Evolutionary conservation across 2,797 vertebrate genomes (phyloP).

Genomic region (Tangara arthus): DNA sequence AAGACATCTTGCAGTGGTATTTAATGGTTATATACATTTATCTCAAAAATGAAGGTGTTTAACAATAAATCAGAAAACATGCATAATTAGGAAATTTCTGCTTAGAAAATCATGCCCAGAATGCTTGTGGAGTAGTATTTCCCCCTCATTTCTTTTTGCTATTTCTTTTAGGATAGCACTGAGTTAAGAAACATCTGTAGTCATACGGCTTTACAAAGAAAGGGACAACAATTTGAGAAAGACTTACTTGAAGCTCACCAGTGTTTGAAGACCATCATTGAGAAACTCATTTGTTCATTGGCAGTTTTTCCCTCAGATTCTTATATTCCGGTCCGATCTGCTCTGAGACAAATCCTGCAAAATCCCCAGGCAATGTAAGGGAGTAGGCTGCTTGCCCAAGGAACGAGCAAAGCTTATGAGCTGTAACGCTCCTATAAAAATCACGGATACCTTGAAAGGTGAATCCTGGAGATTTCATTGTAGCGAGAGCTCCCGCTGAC

Average conservation of each 20-base stretch:
- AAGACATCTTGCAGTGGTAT: neutral
- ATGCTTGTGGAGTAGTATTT: neutral
- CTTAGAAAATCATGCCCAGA: neutral
- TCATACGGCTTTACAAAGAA: constrained; percentile 64
- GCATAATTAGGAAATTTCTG: neutral
- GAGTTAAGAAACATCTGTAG: constrained; percentile 75
- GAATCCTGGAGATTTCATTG: constrained; percentile 7
- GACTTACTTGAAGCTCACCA: constrained; percentile 53
- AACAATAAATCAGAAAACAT: neutral
- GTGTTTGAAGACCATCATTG: constrained; percentile 63
- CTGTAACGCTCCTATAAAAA: neutral
- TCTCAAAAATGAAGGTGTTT: neutral
- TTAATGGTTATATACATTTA: neutral
- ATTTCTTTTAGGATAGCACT: constrained; percentile 54
- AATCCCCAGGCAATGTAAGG: constrained; percentile 57
- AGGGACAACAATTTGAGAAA: constrained; percentile 65
- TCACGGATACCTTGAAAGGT: neutral
- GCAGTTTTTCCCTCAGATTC: constrained; percentile 41
- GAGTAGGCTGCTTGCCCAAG: neutral
- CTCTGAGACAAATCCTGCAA: constrained; percentile 63
- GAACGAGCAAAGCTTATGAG: neutral
- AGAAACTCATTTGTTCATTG: constrained; percentile 61
- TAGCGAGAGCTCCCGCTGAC: neutral
- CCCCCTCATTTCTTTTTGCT: neutral
- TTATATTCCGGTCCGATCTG: neutral